Base-by-base conservation (phyloP, 2,888 invertebrate species). In the Ceriagrion tenellum region DNA sequence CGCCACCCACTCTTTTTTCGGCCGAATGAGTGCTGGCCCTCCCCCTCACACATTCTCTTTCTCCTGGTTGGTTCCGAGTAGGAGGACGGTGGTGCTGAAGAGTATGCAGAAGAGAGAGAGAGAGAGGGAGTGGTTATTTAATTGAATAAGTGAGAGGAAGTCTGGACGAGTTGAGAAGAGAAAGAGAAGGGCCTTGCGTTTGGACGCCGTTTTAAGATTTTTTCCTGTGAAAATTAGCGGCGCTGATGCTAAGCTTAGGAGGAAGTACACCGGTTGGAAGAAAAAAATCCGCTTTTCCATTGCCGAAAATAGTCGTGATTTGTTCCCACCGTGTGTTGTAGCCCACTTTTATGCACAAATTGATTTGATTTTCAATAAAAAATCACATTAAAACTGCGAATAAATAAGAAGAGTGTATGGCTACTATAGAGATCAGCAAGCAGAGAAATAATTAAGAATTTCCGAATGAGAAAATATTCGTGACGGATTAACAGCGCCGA, bases 91-190 rank as follows among this genome's bases (percentile, higher is more conserved):
- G 81, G 30, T 47, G 47, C 4, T 47, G 47, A 47, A 69, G 69
- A 26, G 8, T 16, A 59, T 47, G 47, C 2, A 47, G 47, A 8
- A 47, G 20, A n/a, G 63, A 26, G 18, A 26, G n/a, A n/a, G n/a
- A 35, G 81, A 35, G 81, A 16, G 69, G 69, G 69, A n/a, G 8
- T 81, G 35, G 81, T 81, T 35, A 81, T 35, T 81, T 81, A 81
- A 81, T 81, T 35, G 81, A 81, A 81, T 81, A 35, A 81, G 81
- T 59, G 59, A 26, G 81, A 35, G 81, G 81, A 81, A 81, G 69
- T 69, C 35, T 81, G 81, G 81, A 81, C 26, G 81, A 35, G 81
- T 35, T 10, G 69, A 69, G n/a, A 81, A 3, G 81, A 18, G 81
- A 81, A 47, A 12, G 69, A 26, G 23, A 26, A 69, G 16, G 69